Percentiles rank a stretch among this genome's conserved stretches.
Conservation (phyloP, 2,113 vertebrate genomes). For the Thamnophis sirtalis region DNA sequence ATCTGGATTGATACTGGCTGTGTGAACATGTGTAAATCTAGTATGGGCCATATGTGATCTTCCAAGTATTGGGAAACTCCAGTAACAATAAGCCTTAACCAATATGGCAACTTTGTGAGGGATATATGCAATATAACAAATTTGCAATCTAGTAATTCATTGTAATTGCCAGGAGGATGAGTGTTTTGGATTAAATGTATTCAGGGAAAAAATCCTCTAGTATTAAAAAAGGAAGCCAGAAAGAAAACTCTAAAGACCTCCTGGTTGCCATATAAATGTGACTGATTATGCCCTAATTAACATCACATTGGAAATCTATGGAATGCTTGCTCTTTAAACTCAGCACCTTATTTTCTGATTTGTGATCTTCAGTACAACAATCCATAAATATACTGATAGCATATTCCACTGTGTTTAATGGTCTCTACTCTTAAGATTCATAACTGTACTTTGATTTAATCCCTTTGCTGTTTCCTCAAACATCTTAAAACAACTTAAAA, state of each 20-base stretch:
- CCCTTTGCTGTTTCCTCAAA: not conserved
- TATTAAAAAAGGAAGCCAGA: constrained; percentile 8
- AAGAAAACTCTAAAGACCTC: not conserved
- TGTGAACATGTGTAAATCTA: not conserved
- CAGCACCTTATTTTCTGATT: not conserved
- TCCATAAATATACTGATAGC: not conserved
- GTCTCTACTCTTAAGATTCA: not conserved
- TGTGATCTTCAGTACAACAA: not conserved
- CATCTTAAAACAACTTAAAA: not conserved
- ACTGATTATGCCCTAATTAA: not conserved
- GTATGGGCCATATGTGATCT: not conserved
- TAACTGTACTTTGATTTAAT: not conserved
- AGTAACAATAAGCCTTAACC: too few species aligned
- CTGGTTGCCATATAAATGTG: not conserved
- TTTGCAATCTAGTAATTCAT: not conserved
- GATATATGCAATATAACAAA: not conserved
- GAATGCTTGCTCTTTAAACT: not conserved
- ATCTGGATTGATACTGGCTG: not conserved
- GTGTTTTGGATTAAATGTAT: accelerated
- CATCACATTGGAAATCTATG: not conserved
- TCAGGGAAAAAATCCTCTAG: not conserved
- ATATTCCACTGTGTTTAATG: not conserved
- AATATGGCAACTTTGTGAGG: not conserved
- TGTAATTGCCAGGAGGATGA: not conserved
- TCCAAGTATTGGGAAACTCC: not conserved